Conservation (phyloP, 2,888 invertebrate genomes). For the Sphaerophoria rueppellii region DNA sequence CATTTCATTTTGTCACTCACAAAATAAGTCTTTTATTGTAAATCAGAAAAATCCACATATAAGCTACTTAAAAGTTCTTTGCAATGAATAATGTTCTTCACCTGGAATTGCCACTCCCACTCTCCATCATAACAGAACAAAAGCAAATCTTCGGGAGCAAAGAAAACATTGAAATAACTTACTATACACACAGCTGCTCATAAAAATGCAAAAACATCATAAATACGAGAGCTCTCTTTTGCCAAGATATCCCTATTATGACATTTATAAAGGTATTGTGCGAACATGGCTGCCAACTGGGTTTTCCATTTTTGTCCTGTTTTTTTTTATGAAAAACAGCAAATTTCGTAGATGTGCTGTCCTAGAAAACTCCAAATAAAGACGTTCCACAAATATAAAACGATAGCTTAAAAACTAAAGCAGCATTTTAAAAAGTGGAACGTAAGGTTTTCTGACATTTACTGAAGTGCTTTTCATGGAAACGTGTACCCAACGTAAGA, state of each 20-base stretch:
- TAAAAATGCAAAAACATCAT: conserved; percentile 49
- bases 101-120: conserved; percentile 30
- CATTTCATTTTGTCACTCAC: conserved; percentile 37
- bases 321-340: too few relatives aligned
- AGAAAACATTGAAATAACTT: conserved; percentile 42
- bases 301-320: too few relatives aligned
- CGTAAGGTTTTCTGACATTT: too few relatives aligned
- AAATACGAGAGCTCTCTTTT: conserved; percentile 30
- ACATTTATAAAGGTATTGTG: neutral
- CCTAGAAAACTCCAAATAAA: too few relatives aligned
- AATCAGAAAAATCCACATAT: conserved; percentile 31
- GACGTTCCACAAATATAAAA: too few relatives aligned
- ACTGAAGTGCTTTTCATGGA: too few relatives aligned
- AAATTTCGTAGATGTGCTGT: too few relatives aligned
- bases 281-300: neutral
- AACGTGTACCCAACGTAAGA: too few relatives aligned
- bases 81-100: conserved; percentile 2
- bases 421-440: too few relatives aligned
- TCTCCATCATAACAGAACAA: neutral
- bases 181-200: conserved; percentile 40
- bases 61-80: conserved; percentile 21
- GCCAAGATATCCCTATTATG: conserved; percentile 42
- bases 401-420: too few relatives aligned
- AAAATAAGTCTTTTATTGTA: neutral
- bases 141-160: neutral